Base-by-base conservation (phyloP, 53 echinoderm and acorn worm genomes). In the Antedon mediterranea region DNA sequence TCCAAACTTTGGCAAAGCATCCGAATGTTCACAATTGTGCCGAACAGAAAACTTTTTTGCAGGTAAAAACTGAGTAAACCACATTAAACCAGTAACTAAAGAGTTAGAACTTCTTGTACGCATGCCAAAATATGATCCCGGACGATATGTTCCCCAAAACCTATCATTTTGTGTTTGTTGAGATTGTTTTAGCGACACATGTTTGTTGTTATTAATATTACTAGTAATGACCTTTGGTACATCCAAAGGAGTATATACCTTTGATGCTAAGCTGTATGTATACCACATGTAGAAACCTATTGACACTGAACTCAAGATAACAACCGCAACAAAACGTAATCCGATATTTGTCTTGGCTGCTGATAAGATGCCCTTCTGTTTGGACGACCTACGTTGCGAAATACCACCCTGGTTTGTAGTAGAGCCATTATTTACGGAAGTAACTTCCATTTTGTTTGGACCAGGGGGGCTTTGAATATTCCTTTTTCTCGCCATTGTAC, bases 81-180 rank as follows among this genome's bases (percentile, higher is more conserved):
- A 97, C 97, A 97, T 97, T 31, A 97, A 71, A 7, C 97, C 97
- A 27, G 90, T 93, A 15, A 97, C 92, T 9, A 86, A 88, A 13
- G 90, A 88, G 32, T 90, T 79, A 20, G 92, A 88, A 32, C 85
- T 87, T 32, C 92, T 83, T 9, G 97, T 97, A 41, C 92, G 92
- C 82, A 97, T 73, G 6, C 97, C 97, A 73, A 97, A 97, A 81
- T 97, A 97, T 0, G 89, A 86, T 0, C 97, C 97, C 7, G 97
- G 90, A 28, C 97, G 85, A 74, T 97, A 97, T 13, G 92, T 92
- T 3, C 97, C 97, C 97, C 97, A 97, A 78, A 89, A 97, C 30
- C 92, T 81, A 71, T 86, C 85, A 57, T 57, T 57, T 18, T 23
- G 5, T 5, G 5, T 13, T 41, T 41, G 9, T 57, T 57, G 7